Evolutionary conservation across 2,113 vertebrate species (phyloP), one percentile per base, ranked within the genome.

Genomic region (Colius striatus): DNA sequence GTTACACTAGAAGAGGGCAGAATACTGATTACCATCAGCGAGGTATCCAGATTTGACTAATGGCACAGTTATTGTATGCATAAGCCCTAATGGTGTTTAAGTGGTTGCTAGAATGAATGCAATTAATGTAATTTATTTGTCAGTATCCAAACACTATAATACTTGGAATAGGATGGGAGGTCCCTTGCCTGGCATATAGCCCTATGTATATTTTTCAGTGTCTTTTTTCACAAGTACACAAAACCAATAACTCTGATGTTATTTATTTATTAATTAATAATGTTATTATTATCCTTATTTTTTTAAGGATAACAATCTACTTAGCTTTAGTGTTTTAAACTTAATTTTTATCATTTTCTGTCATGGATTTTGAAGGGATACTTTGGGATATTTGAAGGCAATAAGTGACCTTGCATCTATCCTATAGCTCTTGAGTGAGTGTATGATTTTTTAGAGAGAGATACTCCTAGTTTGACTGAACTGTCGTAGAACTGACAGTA

Each of bases 91-190:
- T 91, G 89, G 93, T 95, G 87, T 89, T 95, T 94, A 94, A 97
- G 93, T 95, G 91, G 84, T 79, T 95, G 89, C 71, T 96, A 85
- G 93, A 95, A 95, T 89, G 66, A 89, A 89, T 82, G 89, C 78
- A 96, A 96, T 97, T 97, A 95, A 91, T 83, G 58, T 95, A 87
- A 92, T 95, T 94, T 96, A 89, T 97, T 94, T 96, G 66, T 87
- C 93, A 92, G 83, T 74, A 89, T 91, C 92, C 77, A 95, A 96
- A 96, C 87, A 95, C 47, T 73, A 13, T 66, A 79, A 95, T 51
- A 92, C 36, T 83, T 3, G 2, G 29, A 97, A 94, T 9, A 76
- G 47, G 62, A 76, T 76, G 74, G 89, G 89, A 95, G 91, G 78
- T 95, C 71, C 62, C 72, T 89, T 84, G 77, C 62, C 32, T 89